These are phyloP conservation scores for Adineta ricciae DNA, from an alignment of 2,888 invertebrate species.

Conservation along the genomic window DNA sequence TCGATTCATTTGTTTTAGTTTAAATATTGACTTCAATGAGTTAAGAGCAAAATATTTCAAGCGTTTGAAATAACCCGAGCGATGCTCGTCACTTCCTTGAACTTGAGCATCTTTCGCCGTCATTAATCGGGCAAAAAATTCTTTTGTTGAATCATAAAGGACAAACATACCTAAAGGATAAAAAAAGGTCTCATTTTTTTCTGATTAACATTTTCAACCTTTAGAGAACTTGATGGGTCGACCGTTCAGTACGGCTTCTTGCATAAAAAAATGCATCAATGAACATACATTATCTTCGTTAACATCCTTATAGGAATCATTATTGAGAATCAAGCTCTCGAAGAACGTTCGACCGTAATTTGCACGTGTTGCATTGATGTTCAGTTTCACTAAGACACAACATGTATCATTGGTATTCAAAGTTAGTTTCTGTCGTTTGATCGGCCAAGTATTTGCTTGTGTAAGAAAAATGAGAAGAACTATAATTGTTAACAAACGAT, in stretches of 20 bases:
- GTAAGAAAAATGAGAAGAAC: background rate
- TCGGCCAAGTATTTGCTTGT: background rate
- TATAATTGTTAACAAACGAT: background rate
- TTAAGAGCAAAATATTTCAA: background rate
- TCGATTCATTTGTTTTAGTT: background rate
- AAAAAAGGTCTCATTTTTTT: background rate
- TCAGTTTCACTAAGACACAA: background rate
- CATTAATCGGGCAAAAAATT: background rate
- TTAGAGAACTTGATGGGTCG: background rate
- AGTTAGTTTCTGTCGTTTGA: background rate
- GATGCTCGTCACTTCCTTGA: slow-evolving; percentile 8
- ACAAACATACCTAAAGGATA: slow-evolving; percentile 3
- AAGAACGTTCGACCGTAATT: background rate
- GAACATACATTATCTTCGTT: slow-evolving; percentile 4
- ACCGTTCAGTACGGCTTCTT: slow-evolving; percentile 7
- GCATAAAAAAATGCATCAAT: slow-evolving; percentile 17
- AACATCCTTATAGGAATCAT: background rate
- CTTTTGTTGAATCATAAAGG: background rate
- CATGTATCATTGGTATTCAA: background rate
- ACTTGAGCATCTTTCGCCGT: background rate
- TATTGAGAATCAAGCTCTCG: background rate
- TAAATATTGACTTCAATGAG: background rate
- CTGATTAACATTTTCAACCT: background rate
- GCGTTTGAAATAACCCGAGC: background rate
- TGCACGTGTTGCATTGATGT: slow-evolving; percentile 2